A percentile compares a stretch with the other conserved stretches of the same genome.
phyloP scores from a whole-genome alignment of 2,888 invertebrate species.

The Ryuthela nishihirai region DNA sequence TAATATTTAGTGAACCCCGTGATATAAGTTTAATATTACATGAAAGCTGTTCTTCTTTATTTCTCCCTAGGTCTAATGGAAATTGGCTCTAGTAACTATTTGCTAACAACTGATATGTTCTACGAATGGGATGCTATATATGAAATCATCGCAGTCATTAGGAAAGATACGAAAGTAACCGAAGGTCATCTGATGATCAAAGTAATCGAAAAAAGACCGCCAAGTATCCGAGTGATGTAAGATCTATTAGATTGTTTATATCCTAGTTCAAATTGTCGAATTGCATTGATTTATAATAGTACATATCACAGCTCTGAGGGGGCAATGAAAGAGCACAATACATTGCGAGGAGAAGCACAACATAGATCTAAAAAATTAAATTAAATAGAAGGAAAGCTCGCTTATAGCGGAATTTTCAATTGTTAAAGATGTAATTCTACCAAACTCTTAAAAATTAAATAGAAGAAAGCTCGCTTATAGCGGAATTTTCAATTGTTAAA shows the following conservation, averaged over 20 bases:
- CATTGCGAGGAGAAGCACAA: no score
- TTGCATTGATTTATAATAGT: neutral
- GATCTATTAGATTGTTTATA: neutral
- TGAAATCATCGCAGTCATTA: constrained; percentile 21
- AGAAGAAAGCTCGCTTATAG: no score
- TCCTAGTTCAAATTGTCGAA: neutral
- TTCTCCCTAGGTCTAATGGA: constrained; percentile 17
- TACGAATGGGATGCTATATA: constrained; percentile 11
- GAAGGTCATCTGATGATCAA: constrained; percentile 13
- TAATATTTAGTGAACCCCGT: no score
- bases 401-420: no score
- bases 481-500: no score
- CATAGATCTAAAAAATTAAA: no score
- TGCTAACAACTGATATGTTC: constrained; percentile 9
- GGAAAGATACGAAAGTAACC: constrained; percentile 14
- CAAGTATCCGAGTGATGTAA: constrained; percentile 21
- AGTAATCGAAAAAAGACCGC: constrained; percentile 16
- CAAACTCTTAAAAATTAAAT: no score
- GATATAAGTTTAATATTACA: no score
- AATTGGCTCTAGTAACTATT: constrained; percentile 14
- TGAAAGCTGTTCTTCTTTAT: neutral
- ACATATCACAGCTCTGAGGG: neutral
- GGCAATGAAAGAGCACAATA: no score
- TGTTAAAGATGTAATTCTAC: no score
- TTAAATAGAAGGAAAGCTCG: no score